Base-by-base conservation (phyloP, 1,140 invertebrate genomes). In the Andrena cerasifolii region DNA sequence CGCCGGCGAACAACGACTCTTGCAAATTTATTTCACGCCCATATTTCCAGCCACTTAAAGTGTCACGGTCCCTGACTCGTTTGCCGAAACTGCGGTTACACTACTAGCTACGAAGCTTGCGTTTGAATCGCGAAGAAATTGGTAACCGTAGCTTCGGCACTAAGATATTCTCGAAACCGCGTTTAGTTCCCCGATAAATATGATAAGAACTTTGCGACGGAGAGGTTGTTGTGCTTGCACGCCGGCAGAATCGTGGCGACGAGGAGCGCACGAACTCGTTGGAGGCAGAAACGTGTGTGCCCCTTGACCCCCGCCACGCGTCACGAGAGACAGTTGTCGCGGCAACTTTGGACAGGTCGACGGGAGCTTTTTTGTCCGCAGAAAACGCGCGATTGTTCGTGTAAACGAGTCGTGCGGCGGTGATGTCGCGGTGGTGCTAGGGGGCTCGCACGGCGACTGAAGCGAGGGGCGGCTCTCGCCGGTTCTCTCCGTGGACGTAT, bases 271-370 rank as follows among this genome's bases (percentile, higher is more conserved):
- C 40, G 40, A 78, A 77, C 61, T 78, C 67, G 79, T 62, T 61
- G 67, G 70, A 59, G 36, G 66, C 43, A 66, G 76, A 65, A 83
- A 74, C 59, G 75, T 36, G 58, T 26, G 76, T 70, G 76, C 68
- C 78, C 80, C 61, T 79, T 83, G 82, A 81, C 68, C 82, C 75
- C 78, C 76, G 81, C 81, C 82, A 76, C 65, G 73, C 73, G 82
- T 83, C 76, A 75, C 76, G 65, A 83, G 76, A 83, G 80, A 83
- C 82, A 83, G 75, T 83, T 71, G 81, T 84, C 81, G 81, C 56
- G 40, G 72, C 81, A 84, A 76, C 81, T 84, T 84, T 71, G 82
- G 82, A 84, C 82, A 84, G 81, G 82, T 84, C 81, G 81, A 84
- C 82, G 71, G 81, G 80, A 83, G 77, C 65, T 83, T 80, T 84